Base-by-base conservation (phyloP, 2,797 vertebrate genomes). In the Syngnathus rostellatus region DNA sequence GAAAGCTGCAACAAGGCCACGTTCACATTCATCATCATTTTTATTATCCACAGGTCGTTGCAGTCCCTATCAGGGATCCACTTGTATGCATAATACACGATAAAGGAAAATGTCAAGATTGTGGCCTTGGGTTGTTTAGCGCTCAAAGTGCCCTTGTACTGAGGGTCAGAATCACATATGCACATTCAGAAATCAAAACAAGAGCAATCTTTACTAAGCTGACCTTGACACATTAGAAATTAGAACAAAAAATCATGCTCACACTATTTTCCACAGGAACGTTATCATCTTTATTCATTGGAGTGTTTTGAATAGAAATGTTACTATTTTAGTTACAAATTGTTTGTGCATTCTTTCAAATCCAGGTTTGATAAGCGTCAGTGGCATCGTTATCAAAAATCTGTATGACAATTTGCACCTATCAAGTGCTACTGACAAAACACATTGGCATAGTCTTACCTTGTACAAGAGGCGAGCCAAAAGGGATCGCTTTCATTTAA, bases 401-500 rank as follows among this genome's bases (percentile, higher is more conserved):
- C 11, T 19, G 57, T 37, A 38, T n/a, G 9, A 10, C 19, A 40
- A 37, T 60, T n/a, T 60, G 19, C 58, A 40, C 3, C 16, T 60
- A 40, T 60, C 3, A 55, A 45, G 43, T 62, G 5, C 38, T 38
- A 41, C 17, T 71, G 57, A n/a, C 40, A 53, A 37, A 37, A 46
- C 8, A 0, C 31, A 55, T 55, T 41, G 31, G 25, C 17, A 40
- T 37, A 41, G 38, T 54, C 60, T 37, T 66, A 39, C 64, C 60
- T 37, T 48, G 19, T 31, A 6, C 65, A 39, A 10, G 68, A 60
- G 37, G 48, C 65, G 11, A 63, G 6, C 38, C 50, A 41, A 10
- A 6, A 43, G 55, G n/a, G 41, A 63, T 64, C 65, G 14, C 58
- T 65, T 75, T 66, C 63, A 67, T 69, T 65, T 25, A 51, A 64